Base-by-base conservation (phyloP, 2,888 invertebrate species). In the Hemaris fuciformis region DNA sequence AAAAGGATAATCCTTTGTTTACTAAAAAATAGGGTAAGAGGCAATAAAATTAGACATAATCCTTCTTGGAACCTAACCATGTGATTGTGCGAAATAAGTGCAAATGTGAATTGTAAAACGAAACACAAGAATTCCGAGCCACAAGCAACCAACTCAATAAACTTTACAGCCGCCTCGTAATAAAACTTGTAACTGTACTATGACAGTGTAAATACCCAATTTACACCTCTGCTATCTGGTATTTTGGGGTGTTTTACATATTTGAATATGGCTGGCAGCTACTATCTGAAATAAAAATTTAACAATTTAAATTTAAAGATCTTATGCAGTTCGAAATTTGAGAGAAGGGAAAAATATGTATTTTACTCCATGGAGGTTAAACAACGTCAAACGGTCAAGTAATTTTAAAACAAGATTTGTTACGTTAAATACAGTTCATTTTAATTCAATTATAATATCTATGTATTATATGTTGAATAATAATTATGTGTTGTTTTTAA, bases 1-100 rank as follows among this genome's bases (percentile, higher is more conserved):
- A 43, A 66, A 62, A 3, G 59, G 69, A 69, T 84, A 77, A 87
- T 81, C 80, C 70, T 77, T 86, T 86, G 85, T 85, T 83, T 84
- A 67, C 67, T 27, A 65, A 75, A 70, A 74, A 66, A 59, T 63
- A 27, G 53, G 18, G 25, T 25, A 15, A n/a, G 45, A 20, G 25
- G 53, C 31, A 53, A 53, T 53, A 53, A 31, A 53, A 18, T 31
- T 18, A 65, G 46, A 64, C 62, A 43, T 74, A 71, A 74, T 76
- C 70, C 64, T 80, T 79, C 74, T 68, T 6, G 64, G 76, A 81
- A 83, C 42, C 65, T 38, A 34, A 25, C 23, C 46, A 59, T 23
- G 46, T 48, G 58, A 31, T 31, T 53, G 53, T 53, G 53, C 53
- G 53, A 53, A 53, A 53, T 53, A 67, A 53, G 53, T 53, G 53